Percentiles rank a stretch among this genome's conserved stretches.
phyloP scores from a whole-genome alignment of 2,113 vertebrate genomes.

The Pelusios castaneus region DNA sequence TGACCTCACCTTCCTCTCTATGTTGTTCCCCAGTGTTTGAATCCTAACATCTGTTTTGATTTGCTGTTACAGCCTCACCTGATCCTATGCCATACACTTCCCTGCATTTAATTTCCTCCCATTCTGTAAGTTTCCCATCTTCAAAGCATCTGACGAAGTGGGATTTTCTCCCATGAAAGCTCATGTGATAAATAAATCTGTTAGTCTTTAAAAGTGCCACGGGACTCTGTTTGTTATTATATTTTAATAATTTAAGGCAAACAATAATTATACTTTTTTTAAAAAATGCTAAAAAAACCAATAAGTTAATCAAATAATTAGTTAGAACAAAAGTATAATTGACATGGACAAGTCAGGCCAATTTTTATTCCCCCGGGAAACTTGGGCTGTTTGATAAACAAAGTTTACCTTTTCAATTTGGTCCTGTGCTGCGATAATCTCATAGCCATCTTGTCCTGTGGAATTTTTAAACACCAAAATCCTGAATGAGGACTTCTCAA shows the following conservation, averaged over 20 bases:
- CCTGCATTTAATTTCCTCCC: too few species aligned
- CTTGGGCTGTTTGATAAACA: not conserved
- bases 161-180: too few species aligned
- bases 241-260: not conserved
- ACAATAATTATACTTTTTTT: not conserved
- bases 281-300: not conserved
- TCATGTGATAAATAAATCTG: too few species aligned
- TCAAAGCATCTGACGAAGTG: too few species aligned
- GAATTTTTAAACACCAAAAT: constrained; percentile 67
- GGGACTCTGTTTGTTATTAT: too few species aligned
- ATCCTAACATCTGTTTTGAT: too few species aligned
- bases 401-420: constrained; percentile 65
- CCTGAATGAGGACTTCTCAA: constrained; percentile 38
- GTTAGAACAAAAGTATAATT: not conserved
- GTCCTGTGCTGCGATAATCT: constrained; percentile 46
- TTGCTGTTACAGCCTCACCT: too few species aligned
- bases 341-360: not conserved
- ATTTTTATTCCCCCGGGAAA: not conserved
- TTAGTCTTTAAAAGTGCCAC: too few species aligned
- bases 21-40: too few species aligned
- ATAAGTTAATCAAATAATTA: fast-evolving
- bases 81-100: too few species aligned
- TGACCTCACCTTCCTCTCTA: too few species aligned
- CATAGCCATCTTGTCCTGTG: constrained; percentile 36
- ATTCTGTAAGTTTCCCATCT: too few species aligned